Base-by-base conservation (phyloP, 2,888 invertebrate species). In the Selenia dentaria region DNA sequence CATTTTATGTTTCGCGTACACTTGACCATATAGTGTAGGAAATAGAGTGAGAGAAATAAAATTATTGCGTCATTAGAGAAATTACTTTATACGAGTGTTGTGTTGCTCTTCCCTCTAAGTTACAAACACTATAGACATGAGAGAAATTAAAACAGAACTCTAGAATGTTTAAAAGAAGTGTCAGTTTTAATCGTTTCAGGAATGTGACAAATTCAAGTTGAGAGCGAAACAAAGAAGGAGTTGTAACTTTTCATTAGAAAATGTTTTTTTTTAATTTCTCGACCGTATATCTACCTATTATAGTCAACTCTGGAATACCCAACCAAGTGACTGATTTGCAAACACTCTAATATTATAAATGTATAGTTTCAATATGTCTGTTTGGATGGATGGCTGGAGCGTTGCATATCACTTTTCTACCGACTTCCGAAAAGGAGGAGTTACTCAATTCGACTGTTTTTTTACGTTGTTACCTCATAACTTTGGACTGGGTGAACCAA, bases 11-110 rank as follows among this genome's bases (percentile, higher is more conserved):
- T 57, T 47, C 45, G 53, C 54, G 54, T 64, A 47, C 64, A 67
- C 74, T 78, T 76, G 75, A 75, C 80, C 79, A 70, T 72, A 70
- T 60, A n/a, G n/a, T 64, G 70, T 61, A 57, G 68, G 57, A 69
- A 74, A 70, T 67, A 66, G 67, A 64, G 67, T 63, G 67, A 62
- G 69, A 64, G n/a, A n/a, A n/a, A n/a, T n/a, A n/a, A 75, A 76
- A 76, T 80, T 81, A 82, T 81, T 79, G 77, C 75, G 56, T 74
- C 75, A 77, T 83, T 81, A 81, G 67, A 72, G 67, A 70, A 79
- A 80, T 79, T 78, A 73, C 75, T 67, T 57, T 51, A 57, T 51
- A 60, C 51, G 45, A 64, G 65, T 62, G 65, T 63, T 59, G 67
- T 59, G 53, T 51, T 58, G 51, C 46, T n/a, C 55, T 64, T 68